A percentile compares a stretch with the other conserved stretches of the same genome.
phyloP scores from a whole-genome alignment of 2,888 invertebrate species.

The Amphiduros pacificus region DNA sequence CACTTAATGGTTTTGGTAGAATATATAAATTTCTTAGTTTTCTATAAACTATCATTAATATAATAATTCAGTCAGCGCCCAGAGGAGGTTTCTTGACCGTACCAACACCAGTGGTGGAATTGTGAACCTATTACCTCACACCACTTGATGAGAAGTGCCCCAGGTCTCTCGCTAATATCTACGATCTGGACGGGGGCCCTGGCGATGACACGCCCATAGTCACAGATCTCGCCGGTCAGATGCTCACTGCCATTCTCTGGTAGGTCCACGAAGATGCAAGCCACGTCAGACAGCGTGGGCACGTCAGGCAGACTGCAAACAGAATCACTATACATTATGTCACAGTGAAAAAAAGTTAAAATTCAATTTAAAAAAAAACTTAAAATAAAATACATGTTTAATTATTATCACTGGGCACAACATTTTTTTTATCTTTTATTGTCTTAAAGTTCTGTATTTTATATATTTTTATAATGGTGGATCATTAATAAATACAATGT shows the following conservation, averaged over 20 bases:
- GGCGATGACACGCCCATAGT: slow-evolving; percentile 49
- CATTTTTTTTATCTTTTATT: no score
- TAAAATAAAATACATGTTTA: no score
- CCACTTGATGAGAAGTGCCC: slow-evolving; percentile 65
- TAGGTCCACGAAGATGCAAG: slow-evolving; percentile 63
- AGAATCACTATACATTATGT: not conserved
- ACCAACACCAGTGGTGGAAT: not conserved
- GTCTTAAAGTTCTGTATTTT: no score
- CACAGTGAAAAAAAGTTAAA: not conserved
- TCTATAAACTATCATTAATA: no score
- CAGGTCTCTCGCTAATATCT: slow-evolving; percentile 63
- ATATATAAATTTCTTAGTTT: no score
- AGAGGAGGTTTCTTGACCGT: no score
- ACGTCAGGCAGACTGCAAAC: slow-evolving; percentile 64
- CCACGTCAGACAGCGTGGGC: slow-evolving; percentile 65
- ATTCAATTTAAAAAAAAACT: no score
- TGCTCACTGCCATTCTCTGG: slow-evolving; percentile 39
- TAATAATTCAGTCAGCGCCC: no score
- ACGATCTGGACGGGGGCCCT: slow-evolving; percentile 62
- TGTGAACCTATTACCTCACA: slow-evolving; percentile 53
- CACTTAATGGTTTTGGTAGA: no score
- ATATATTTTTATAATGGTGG: no score
- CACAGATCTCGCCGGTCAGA: slow-evolving; percentile 36
- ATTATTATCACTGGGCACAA: no score
- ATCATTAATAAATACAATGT: no score